These are phyloP conservation scores for Caenorhabditis macrosperma DNA, from an alignment of 2,888 invertebrate species.

Conservation along the genomic window DNA sequence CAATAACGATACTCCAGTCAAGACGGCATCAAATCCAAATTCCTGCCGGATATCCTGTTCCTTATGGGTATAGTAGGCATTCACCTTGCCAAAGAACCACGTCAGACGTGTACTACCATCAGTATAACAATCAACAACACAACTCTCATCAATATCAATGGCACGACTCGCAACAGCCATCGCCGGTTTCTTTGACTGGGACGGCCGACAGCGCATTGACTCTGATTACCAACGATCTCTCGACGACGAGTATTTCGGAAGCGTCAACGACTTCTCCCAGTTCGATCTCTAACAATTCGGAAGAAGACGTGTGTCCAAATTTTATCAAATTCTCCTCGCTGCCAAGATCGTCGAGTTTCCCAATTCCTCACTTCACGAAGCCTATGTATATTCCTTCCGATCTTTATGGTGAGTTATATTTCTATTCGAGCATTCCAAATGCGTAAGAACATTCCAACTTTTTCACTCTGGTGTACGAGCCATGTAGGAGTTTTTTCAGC, in stretches of 20 bases:
- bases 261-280: slow-evolving; percentile 47
- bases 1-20: slow-evolving; percentile 44
- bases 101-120: slow-evolving; percentile 6
- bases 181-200: background rate
- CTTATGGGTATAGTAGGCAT: slow-evolving; percentile 10
- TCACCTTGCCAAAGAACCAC: slow-evolving; percentile 29
- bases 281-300: slow-evolving; percentile 47
- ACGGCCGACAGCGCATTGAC: slow-evolving; percentile 28
- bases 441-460: slow-evolving; percentile 3
- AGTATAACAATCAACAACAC: background rate
- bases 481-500: slow-evolving; percentile 1
- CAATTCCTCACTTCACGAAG: background rate
- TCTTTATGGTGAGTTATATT: slow-evolving; percentile 26
- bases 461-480: background rate
- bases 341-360: slow-evolving; percentile 8
- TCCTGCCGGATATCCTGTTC: slow-evolving; percentile 13
- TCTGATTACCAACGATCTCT: slow-evolving; percentile 56
- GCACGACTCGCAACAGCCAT: background rate
- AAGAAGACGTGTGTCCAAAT: slow-evolving; percentile 19
- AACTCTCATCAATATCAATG: background rate
- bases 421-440: background rate
- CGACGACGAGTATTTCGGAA: slow-evolving; percentile 46
- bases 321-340: slow-evolving; percentile 5
- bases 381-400: slow-evolving; percentile 30
- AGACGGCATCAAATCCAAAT: slow-evolving; percentile 23